Conservation (phyloP, 2,888 invertebrate species). For the Rhingia campestris region DNA sequence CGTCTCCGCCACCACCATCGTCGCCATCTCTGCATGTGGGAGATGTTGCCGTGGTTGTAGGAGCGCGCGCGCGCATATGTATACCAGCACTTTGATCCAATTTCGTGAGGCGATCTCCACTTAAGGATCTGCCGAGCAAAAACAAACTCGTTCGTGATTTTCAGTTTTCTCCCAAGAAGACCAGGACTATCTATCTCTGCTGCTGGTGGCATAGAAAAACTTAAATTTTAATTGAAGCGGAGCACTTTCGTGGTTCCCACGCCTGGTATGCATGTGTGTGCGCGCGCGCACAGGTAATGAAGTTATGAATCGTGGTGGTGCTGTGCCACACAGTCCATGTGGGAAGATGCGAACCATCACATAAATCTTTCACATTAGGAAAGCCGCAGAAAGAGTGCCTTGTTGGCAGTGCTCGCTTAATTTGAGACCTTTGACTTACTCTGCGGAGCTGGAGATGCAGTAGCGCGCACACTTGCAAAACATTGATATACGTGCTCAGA, state of each 20-base stretch:
- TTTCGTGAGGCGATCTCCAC: slow-evolving; percentile 70
- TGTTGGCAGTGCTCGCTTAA: slow-evolving; percentile 53
- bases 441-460: slow-evolving; percentile 10
- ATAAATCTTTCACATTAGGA: slow-evolving; percentile 69
- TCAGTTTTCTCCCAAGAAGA: slow-evolving; percentile 63
- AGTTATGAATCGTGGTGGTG: slow-evolving; percentile 68
- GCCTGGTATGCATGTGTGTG: slow-evolving; percentile 41
- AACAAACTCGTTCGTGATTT: slow-evolving; percentile 69
- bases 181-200: slow-evolving; percentile 21
- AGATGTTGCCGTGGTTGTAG: slow-evolving; percentile 38
- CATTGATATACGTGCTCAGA: slow-evolving; percentile 41
- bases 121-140: slow-evolving; percentile 63
- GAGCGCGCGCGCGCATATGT: slow-evolving; percentile 18
- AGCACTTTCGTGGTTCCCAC: slow-evolving; percentile 74
- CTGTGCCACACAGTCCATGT: slow-evolving; percentile 50
- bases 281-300: slow-evolving; percentile 52
- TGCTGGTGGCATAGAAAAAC: slow-evolving; percentile 54
- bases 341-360: slow-evolving; percentile 68
- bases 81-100: slow-evolving; percentile 59
- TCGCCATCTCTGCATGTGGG: slow-evolving; percentile 66
- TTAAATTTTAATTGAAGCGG: slow-evolving; percentile 74
- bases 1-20: neutral
- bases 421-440: slow-evolving; percentile 65
- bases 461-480: slow-evolving; percentile 31
- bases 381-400: slow-evolving; percentile 32